phyloP scores from a whole-genome alignment of 2,888 invertebrate genomes.

The Megalurothrips usitatus region DNA sequence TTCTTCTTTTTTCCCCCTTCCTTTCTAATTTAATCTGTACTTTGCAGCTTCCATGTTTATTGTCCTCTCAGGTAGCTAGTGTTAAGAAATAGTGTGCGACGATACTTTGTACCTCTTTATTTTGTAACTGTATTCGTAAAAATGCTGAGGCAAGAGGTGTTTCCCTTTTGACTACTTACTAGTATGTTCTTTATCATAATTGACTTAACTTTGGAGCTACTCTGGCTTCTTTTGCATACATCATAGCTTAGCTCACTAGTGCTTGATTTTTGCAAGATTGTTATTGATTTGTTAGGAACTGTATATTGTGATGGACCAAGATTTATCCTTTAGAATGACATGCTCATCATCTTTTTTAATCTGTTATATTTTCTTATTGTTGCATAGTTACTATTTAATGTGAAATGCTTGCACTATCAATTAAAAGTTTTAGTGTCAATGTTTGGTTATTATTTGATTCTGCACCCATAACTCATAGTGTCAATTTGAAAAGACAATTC shows the following conservation, averaged over 20 bases:
- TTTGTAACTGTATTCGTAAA: not conserved
- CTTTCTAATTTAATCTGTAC: not conserved
- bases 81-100: not conserved
- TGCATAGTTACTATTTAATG: not conserved
- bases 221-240: too few species aligned
- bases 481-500: too few species aligned
- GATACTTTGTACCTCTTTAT: constrained; percentile 7
- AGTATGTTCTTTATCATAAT: not conserved
- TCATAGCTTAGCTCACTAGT: not conserved
- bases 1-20: not conserved
- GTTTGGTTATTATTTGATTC: too few species aligned
- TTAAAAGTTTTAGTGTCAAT: too few species aligned
- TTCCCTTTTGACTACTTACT: not conserved
- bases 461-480: too few species aligned
- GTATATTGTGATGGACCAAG: not conserved
- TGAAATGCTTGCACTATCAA: too few species aligned
- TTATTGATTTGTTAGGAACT: not conserved
- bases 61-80: not conserved
- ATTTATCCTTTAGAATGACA: not conserved
- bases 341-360: not conserved
- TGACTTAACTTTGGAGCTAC: not conserved
- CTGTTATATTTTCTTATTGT: constrained; percentile 7
- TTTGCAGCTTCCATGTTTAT: not conserved
- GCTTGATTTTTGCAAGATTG: not conserved
- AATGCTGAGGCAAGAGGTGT: not conserved